Percentiles rank a stretch among this genome's conserved stretches.
These are phyloP conservation scores for Melanerpes aurifrons DNA, from an alignment of 2,113 vertebrate genomes.

Conservation along the genomic window DNA sequence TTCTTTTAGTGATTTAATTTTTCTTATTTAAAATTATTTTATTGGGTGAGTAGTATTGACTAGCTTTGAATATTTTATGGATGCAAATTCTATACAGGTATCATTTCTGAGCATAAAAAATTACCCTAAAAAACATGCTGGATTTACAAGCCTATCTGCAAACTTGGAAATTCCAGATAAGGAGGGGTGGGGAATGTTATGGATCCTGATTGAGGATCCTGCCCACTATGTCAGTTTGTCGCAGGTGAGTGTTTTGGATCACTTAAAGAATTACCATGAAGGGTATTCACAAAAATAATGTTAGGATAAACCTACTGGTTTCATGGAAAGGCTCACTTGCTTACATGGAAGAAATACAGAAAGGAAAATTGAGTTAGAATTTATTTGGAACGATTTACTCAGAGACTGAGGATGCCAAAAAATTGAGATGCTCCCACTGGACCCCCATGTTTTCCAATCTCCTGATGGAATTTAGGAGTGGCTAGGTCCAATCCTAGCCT, in stretches of 20 bases:
- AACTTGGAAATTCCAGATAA: background rate
- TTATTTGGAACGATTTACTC: background rate
- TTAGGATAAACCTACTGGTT: background rate
- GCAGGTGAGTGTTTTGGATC: background rate
- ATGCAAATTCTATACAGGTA: background rate
- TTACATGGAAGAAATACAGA: background rate
- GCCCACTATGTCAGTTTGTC: background rate
- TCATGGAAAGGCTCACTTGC: background rate
- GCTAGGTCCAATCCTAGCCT: background rate
- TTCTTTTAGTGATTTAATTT: background rate
- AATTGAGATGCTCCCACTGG: background rate
- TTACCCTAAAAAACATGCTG: background rate
- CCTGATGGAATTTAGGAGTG: background rate
- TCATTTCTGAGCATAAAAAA: background rate
- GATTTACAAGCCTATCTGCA: background rate
- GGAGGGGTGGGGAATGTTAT: background rate
- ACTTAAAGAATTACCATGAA: background rate
- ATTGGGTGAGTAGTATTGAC: background rate
- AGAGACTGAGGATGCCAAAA: background rate
- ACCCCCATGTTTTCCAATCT: background rate
- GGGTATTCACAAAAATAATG: background rate
- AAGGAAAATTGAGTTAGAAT: background rate
- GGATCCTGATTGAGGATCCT: background rate
- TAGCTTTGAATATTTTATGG: background rate
- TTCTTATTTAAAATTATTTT: background rate